A percentile compares a stretch with the other conserved stretches of the same genome.
Conservation (phyloP, 2,797 vertebrate species). For the Xiphophorus birchmanni region DNA sequence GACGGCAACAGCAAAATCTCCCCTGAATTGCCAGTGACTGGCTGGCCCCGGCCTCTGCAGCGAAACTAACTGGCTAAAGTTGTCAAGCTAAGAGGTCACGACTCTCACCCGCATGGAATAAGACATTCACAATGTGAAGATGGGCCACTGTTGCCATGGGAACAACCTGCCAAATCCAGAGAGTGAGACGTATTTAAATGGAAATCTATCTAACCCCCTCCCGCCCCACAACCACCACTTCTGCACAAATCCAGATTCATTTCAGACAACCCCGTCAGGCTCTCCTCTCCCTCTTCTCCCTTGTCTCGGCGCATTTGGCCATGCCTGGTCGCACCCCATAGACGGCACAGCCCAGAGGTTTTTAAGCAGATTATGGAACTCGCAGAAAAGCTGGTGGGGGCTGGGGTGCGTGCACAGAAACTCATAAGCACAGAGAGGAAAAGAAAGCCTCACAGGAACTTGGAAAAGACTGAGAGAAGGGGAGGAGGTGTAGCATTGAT, state of each 20-base stretch:
- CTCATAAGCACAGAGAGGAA: constrained; percentile 46
- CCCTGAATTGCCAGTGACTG: constrained; percentile 48
- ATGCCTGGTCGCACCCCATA: constrained; percentile 65
- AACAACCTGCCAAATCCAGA: constrained; percentile 77
- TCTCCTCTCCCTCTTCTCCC: constrained; percentile 27
- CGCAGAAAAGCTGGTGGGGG: constrained; percentile 30
- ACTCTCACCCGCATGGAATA: constrained; percentile 40
- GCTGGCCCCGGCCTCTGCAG: constrained; percentile 57
- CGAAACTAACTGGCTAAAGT: constrained; percentile 72
- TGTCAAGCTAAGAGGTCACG: constrained; percentile 69
- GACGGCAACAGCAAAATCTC: constrained; percentile 35
- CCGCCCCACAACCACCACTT: neutral
- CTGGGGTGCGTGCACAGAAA: constrained; percentile 20
- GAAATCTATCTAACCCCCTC: constrained; percentile 62
- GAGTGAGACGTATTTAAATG: constrained; percentile 80
- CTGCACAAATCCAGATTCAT: constrained; percentile 66
- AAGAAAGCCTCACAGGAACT: constrained; percentile 38
- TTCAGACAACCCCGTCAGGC: constrained; percentile 53
- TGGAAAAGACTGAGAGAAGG: constrained; percentile 12
- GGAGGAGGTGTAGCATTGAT: constrained; percentile 45
- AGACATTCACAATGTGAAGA: constrained; percentile 43
- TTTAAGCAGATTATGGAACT: constrained; percentile 71
- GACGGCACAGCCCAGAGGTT: constrained; percentile 60
- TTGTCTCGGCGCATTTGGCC: constrained; percentile 60
- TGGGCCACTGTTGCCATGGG: constrained; percentile 72